Base-by-base conservation (phyloP, 2,113 vertebrate species). In the Callipepla californica region DNA sequence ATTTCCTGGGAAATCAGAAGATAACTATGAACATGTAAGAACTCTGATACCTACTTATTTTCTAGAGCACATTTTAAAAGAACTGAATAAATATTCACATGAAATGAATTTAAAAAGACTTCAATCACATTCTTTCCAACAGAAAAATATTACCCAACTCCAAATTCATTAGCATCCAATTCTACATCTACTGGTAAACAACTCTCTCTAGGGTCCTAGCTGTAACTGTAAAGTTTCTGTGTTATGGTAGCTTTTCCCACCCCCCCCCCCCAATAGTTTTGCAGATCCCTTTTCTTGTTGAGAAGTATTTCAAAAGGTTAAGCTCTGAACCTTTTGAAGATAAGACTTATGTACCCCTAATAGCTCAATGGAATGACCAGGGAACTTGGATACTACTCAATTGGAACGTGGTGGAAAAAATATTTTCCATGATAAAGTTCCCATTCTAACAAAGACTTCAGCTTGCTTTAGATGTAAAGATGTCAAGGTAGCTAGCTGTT, bases 381-480 rank as follows among this genome's bases (percentile, higher is more conserved):
- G 42, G 48, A 94, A 55, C 38, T 23, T 59, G 34, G 25, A 50
- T 9, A 8, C 14, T 6, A 55, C 3, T 34, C 9, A 38, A 3
- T 2, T 19, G 6, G 36, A 89, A 48, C 16, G 63, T 7, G 17
- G 16, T 34, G 5, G 7, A 58, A 65, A 6, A 0, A 0, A 3
- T 47, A 20, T 38, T 70, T 89, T 45, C 30, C 25, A 34, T 38
- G 30, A 47, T 26, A 84, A 66, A 45, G 11, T 69, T 69, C 76
- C 25, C 19, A 63, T 55, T 19, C 7, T 18, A 51, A 21, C 42
- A 34, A 3, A 72, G 23, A 59, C 53, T 47, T 85, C 67, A 87
- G 5, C 4, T 50, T 63, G 10, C 7, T 84, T 76, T 57, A 80
- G 45, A 74, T 34, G 22, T 50, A 89, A 44, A 89, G 40, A 42